Percentiles rank a stretch among this genome's conserved stretches.
Conservation (phyloP, 2,113 vertebrate species). For the Anser brachyrhynchus region DNA sequence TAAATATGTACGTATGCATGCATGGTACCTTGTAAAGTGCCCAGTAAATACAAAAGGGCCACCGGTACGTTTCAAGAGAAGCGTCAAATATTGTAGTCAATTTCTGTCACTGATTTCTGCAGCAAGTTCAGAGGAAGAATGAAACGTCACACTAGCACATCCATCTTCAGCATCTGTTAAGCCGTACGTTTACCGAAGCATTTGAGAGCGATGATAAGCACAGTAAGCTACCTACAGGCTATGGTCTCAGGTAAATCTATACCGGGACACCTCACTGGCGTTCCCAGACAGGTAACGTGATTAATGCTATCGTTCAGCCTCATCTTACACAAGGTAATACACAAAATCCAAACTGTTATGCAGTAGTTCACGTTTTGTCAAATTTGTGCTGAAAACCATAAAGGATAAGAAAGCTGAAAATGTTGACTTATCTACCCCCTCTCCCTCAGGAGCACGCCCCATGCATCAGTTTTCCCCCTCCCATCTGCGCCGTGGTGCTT, state of each 20-base stretch:
- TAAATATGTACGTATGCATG: not conserved
- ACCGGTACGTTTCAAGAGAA: not conserved
- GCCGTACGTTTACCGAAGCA: accelerated
- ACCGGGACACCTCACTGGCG: not conserved
- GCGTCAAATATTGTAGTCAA: not conserved
- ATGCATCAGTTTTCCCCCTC: not conserved
- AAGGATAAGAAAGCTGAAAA: too few relatives aligned
- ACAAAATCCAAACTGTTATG: not conserved
- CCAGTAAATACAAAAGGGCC: not conserved
- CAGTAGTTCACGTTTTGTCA: not conserved
- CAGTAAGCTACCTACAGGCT: not conserved
- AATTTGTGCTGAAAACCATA: not conserved
- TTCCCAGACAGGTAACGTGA: accelerated
- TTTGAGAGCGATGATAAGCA: not conserved
- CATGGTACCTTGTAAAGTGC: not conserved
- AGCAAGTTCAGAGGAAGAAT: not conserved
- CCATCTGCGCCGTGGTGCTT: accelerated
- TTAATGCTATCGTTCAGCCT: not conserved
- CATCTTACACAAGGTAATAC: accelerated
- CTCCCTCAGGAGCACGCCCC: accelerated
- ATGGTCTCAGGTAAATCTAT: not conserved
- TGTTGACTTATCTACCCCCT: not conserved
- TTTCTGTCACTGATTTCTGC: not conserved
- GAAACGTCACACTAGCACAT: too few relatives aligned
- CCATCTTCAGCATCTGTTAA: not conserved